Base-by-base conservation (phyloP, 2,113 vertebrate species). In the Eptesicus fuscus region DNA sequence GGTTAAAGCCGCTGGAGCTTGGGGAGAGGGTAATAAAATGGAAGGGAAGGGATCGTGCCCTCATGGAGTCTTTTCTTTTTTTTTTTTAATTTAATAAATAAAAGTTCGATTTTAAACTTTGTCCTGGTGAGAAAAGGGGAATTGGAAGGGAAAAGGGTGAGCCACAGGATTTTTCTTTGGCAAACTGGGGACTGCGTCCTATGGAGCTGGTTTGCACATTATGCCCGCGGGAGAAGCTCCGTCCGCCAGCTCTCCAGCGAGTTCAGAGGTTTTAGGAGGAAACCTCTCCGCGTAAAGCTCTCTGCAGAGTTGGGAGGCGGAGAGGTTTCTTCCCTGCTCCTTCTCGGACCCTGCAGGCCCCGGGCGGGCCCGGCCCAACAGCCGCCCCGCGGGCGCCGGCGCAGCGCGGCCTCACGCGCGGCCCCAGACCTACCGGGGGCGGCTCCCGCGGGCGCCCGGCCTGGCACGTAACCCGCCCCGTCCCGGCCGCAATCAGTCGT, bases 61-160 rank as follows among this genome's bases (percentile, higher is more conserved):
- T 97, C 69, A 88, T 95, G 97, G 96, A 97, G 83, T 93, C 78
- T 67, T n/a, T 67, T 67, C 13, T 93, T 82, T 85, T 90, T 94
- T 83, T 86, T 92, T 88, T 96, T 94, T 94, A 82, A 97, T 94
- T 96, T 97, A 97, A 97, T 96, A 97, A 97, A 97, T 95, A 96
- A 96, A 96, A 96, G 35, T 96, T 96, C 13, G 78, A 95, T 93
- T 95, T 96, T 90, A 97, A 93, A 83, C 73, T 70, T 53, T 93
- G 96, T 96, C 63, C 76, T 92, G 77, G 49, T 97, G 92, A 94
- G 78, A 90, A 94, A 90, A 30, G 42, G 69, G 23, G 17, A 69
- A 74, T 12, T 86, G 23, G 83, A 89, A 88, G 42, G 91, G 63
- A 5, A 22, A 88, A 78, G 74, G 9, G n/a, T 51, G 70, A 77